Conservation (phyloP, 2,888 invertebrate species). For the Luperina nickerlii region DNA sequence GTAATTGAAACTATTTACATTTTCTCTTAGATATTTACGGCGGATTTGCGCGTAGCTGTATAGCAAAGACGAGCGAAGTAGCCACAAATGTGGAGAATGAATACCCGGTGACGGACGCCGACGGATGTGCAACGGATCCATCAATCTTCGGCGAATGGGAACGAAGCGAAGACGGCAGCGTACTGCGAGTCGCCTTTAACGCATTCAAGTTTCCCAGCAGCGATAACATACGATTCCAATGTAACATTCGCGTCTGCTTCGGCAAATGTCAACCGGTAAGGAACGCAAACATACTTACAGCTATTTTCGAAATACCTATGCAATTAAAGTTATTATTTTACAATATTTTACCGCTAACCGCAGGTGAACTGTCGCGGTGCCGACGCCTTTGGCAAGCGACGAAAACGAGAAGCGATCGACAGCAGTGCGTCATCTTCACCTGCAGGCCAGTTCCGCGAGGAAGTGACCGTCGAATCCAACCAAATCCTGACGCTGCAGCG, state of each 20-base stretch:
- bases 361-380: constrained; percentile 97
- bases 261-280: constrained; percentile 97
- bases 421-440: constrained; percentile 90
- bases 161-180: constrained; percentile 95
- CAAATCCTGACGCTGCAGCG: constrained; percentile 97
- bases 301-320: constrained; percentile 1
- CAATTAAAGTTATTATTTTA: neutral
- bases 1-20: neutral
- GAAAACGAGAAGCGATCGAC: constrained; percentile 91
- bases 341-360: constrained; percentile 18
- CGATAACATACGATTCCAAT: constrained; percentile 98
- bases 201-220: constrained; percentile 99
- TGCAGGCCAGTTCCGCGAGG: constrained; percentile 96
- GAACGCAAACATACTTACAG: constrained; percentile 7
- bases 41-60: constrained; percentile 97
- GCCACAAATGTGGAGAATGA: constrained; percentile 95
- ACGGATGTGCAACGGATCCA: constrained; percentile 98
- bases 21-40: constrained; percentile 94
- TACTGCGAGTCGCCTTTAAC: constrained; percentile 96
- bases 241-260: constrained; percentile 98
- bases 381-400: constrained; percentile 96
- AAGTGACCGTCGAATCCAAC: constrained; percentile 97
- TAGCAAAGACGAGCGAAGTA: constrained; percentile 97
- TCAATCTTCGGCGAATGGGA: constrained; percentile 98
- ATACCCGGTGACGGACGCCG: constrained; percentile 97